Conservation (phyloP, 1,140 invertebrate genomes). For the Mya arenaria region DNA sequence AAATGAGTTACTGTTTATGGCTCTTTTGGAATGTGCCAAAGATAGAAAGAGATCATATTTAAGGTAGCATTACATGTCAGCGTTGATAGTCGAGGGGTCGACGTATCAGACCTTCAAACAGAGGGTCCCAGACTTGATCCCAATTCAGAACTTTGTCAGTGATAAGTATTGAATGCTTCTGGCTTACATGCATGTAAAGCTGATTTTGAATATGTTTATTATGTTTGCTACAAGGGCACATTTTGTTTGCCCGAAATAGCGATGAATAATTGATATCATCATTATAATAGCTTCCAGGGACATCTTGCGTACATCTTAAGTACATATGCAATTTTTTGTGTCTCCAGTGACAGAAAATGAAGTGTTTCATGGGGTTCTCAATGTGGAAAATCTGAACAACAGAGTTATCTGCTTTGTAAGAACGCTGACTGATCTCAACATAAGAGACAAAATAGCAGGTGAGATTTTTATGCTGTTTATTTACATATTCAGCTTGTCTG, state of each 20-base stretch:
- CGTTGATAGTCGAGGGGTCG: too few species aligned
- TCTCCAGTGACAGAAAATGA: conserved; percentile 60
- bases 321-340: not conserved
- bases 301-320: not conserved
- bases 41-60: too few species aligned
- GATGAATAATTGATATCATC: not conserved
- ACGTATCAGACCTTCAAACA: too few species aligned
- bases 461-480: conserved; percentile 6
- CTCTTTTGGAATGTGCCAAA: too few species aligned
- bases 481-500: not conserved
- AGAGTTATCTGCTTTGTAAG: conserved; percentile 66
- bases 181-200: too few species aligned
- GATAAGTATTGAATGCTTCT: too few species aligned
- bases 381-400: conserved; percentile 22
- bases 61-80: too few species aligned
- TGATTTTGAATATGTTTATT: not conserved
- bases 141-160: not conserved
- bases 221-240: not conserved
- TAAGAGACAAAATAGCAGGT: conserved; percentile 28
- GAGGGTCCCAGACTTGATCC: not conserved
- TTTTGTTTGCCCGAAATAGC: not conserved
- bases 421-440: conserved; percentile 59
- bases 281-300: not conserved
- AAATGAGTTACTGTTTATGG: too few species aligned
- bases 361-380: conserved; percentile 43